Evolutionary conservation across 2,113 vertebrate species (phyloP), one percentile per base, ranked within the genome.

Genomic region (Odobenus rosmarus): DNA sequence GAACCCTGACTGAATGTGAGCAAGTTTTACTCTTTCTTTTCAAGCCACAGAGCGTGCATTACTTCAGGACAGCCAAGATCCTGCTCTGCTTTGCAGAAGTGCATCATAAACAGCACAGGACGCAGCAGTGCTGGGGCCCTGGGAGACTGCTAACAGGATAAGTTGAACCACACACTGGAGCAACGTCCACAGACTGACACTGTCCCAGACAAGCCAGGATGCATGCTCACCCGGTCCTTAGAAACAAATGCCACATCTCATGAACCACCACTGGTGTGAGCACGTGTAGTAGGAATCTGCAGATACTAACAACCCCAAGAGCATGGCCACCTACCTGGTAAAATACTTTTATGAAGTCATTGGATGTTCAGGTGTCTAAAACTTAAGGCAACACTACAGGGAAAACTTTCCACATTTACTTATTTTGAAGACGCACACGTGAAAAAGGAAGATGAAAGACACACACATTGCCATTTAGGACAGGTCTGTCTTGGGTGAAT

Each of bases 281-380:
- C 16, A 14, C 16, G 5, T 16, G 6, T 0, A 39, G 42, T 0
- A 3, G 16, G 15, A 33, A 12, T 14, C 5, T 3, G 1, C 15
- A 0, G 33, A 21, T 4, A 7, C 1, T 0, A 21, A n/a, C 14
- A 3, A 33, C 19, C 57, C 4, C 0, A 13, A 7, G 28, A 39
- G 42, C 21, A 8, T 2, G 3, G 26, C 12, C 64, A 7, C 8
- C 31, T 19, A 2, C 39, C 14, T 0, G 11, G 2, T n/a, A 26
- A 4, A 26, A 26, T 12, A 7, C 5, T 46, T 33, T 42, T 28
- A 31, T 18, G 46, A 64, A 76, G 26, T 31, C 23, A 28, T 19
- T 53, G 19, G 7, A 13, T 0, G 5, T 19, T 24, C 18, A 8
- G 14, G 15, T 21, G 55, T 51, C 39, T 36, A 39, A 88, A 77